Evolutionary conservation across 2,113 vertebrate genomes (phyloP), one percentile per base, ranked within the genome.

Genomic region (Sorex araneus): DNA sequence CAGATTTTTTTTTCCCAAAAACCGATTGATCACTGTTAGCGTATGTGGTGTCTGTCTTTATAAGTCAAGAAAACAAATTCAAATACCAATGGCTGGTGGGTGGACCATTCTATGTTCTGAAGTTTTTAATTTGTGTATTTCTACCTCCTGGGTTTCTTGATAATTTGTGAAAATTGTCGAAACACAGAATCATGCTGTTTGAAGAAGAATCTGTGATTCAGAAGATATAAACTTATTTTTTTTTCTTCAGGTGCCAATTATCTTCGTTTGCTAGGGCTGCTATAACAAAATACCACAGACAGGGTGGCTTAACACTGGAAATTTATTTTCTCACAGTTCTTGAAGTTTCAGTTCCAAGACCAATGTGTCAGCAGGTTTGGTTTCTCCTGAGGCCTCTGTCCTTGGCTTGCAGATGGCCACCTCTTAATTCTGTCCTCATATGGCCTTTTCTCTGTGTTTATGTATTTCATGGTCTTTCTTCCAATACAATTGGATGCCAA

Each of bases 121-220:
- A 94, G 92, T 70, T 5, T 28, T 70, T 74, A 81, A 25, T 87
- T 91, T 70, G 40, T n/a, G 45, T n/a, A 73, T 70, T 89, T 19
- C 7, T 47, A 23, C 34, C 28, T 91, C 9, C n/a, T 87, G 75
- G n/a, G 19, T 7, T 90, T 93, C 40, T 84, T 70, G n/a, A 36
- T 36, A 84, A 82, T 75, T 91, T 87, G 32, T 81, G 60, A 90
- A 60, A 85, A 82, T 60, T 74, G n/a, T 75, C 67, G 36, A 74
- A 71, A 54, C 0, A 40, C 23, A 69, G 27, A 92, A 77, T 85
- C 70, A 21, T 83, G 47, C n/a, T 80, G 2, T 78, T 85, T 88
- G 63, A 79, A 80, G 63, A 79, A 80, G 27, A 90, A 93, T 83
- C 66, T 64, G 28, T 90, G 66, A 63, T 54, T 94, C 75, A 85